Percentiles rank a stretch among this genome's conserved stretches.
Conservation (phyloP, 2,113 vertebrate genomes). For the Myxocyprinus asiaticus region DNA sequence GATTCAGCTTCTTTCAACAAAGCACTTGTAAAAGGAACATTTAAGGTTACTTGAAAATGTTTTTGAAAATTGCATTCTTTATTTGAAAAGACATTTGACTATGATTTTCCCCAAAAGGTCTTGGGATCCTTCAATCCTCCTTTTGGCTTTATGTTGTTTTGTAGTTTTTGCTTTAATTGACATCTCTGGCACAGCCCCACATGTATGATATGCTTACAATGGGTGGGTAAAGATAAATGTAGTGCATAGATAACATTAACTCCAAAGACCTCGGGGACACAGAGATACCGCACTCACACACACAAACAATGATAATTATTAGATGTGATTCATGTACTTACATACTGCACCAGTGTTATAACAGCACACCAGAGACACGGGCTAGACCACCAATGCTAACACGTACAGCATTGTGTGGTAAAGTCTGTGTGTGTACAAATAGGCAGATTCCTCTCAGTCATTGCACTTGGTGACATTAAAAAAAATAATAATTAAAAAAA, state of each 20-base stretch:
- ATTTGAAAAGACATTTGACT: no score
- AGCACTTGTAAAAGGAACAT: no score
- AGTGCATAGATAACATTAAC: not conserved
- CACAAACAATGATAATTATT: slow-evolving; percentile 13
- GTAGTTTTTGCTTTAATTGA: slow-evolving; percentile 13
- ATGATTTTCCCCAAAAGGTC: no score
- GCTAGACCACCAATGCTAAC: not conserved
- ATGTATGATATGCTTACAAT: slow-evolving; percentile 1
- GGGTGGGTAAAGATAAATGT: slow-evolving; percentile 8
- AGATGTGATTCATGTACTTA: slow-evolving; percentile 27
- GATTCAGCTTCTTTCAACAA: no score
- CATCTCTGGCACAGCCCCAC: not conserved
- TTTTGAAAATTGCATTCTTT: no score
- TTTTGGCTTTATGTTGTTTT: no score
- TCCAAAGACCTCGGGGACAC: not conserved
- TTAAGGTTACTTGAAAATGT: no score
- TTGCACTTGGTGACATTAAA: not conserved
- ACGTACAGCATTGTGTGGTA: not conserved
- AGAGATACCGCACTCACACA: no score
- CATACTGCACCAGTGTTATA: slow-evolving; percentile 13
- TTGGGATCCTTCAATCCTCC: no score
- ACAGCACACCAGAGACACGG: slow-evolving; percentile 23
- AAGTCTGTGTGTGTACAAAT: not conserved
- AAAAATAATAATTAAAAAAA: not conserved
- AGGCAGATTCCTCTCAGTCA: not conserved